A percentile compares a stretch with the other conserved stretches of the same genome.
These are phyloP conservation scores for Diogma glabrata DNA, from an alignment of 2,888 invertebrate species.

Conservation along the genomic window DNA sequence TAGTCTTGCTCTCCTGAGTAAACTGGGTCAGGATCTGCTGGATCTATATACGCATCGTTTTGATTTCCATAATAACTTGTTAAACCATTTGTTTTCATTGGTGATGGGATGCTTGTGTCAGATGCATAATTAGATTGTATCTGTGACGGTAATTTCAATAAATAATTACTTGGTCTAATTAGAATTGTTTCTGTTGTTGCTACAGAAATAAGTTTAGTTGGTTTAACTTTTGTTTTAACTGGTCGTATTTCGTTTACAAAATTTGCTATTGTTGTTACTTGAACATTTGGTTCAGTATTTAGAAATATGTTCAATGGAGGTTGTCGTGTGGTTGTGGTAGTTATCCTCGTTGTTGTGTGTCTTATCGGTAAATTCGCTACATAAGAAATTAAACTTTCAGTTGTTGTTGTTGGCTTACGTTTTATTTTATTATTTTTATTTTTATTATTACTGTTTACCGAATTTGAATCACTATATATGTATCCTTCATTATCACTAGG, in stretches of 20 bases:
- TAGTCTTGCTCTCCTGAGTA: slow-evolving; percentile 9
- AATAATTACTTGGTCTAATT: neutral
- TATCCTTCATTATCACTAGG: neutral
- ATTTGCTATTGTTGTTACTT: neutral
- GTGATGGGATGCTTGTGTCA: too few species aligned
- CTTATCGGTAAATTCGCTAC: neutral
- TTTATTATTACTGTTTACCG: too few species aligned
- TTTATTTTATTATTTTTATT: neutral
- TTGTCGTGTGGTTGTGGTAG: too few species aligned
- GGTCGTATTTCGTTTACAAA: too few species aligned
- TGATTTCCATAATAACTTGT: slow-evolving; percentile 1
- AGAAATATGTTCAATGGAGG: too few species aligned
- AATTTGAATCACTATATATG: neutral
- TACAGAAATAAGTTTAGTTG: neutral
- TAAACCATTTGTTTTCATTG: neutral
- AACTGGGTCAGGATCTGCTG: slow-evolving; percentile 18
- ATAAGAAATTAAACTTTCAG: neutral
- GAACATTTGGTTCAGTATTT: too few species aligned
- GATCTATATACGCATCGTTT: slow-evolving; percentile 10
- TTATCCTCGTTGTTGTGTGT: neutral
- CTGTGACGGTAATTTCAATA: neutral
- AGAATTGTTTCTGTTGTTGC: neutral
- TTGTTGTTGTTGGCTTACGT: neutral
- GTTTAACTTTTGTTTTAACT: neutral
- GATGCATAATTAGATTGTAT: too few species aligned